Evolutionary conservation across 1,140 invertebrate species (phyloP), one percentile per base, ranked within the genome.

Genomic region (Leptopilina clavipes): DNA sequence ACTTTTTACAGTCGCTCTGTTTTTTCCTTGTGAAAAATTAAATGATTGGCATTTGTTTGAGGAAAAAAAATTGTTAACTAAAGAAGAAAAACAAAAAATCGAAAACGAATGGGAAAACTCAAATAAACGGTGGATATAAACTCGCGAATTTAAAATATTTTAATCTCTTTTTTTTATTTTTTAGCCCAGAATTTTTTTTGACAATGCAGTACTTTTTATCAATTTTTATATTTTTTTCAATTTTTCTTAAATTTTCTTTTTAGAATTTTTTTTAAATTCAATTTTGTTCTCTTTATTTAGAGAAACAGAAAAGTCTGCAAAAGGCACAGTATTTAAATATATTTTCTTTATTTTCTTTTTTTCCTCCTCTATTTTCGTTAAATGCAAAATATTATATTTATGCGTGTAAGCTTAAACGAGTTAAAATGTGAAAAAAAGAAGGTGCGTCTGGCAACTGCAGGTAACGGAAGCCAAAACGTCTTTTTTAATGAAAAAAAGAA

Each of bases 1-100:
- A 88, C 78, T 88, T 86, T 86, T 90, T 86, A 86, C 84, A 82
- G 76, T 84, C 25, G 82, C 82, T 88, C 73, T 83, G 75, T 86
- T 85, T 87, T 84, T 81, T 45, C 6, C 25, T 31, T 45, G 14
- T 78, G 88, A 87, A 88, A 87, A 85, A 80, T 87, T 88, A 85
- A 89, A 80, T 84, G 84, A 85, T 86, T 86, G 86, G 87, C 80
- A 5, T 59, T 12, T 76, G 79, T 75, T 70, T 74, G 82, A 12
- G 43, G 72, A 76, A 17, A 19, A 48, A 75, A 44, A 54, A 25
- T 45, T 18, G 44, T 48, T 14, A 45, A 45, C n/a, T n/a, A n/a
- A n/a, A 48, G 11, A 37, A 8, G 0, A 56, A 12, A 59, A 73
- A 43, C 37, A 73, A 52, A 31, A 70, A 37, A 25, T 10, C 10